Conservation (phyloP, 2,888 invertebrate genomes). For the Ernsta delagoae region DNA sequence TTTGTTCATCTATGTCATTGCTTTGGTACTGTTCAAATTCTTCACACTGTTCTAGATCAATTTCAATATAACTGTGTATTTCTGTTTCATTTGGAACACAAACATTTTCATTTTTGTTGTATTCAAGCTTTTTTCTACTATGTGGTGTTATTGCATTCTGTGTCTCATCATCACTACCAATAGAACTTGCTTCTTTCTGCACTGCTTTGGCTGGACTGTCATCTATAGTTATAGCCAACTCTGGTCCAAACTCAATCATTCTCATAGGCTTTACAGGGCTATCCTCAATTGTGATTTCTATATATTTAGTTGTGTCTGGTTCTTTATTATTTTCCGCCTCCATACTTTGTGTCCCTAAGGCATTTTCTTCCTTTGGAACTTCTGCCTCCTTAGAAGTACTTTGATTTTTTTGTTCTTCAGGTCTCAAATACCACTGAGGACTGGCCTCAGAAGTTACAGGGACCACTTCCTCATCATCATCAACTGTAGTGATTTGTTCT, state of each 20-base stretch:
- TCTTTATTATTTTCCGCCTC: slow-evolving; percentile 68
- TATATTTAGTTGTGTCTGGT: slow-evolving; percentile 55
- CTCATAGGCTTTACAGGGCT: slow-evolving; percentile 67
- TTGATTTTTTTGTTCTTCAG: slow-evolving; percentile 59
- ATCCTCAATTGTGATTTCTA: slow-evolving; percentile 78
- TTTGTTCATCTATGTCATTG: slow-evolving; percentile 1
- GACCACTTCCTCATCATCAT: slow-evolving; percentile 62
- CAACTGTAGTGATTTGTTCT: slow-evolving; percentile 55
- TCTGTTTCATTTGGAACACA: slow-evolving; percentile 8
- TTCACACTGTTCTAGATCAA: slow-evolving; percentile 58
- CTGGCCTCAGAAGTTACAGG: slow-evolving; percentile 46
- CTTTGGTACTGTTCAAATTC: slow-evolving; percentile 19
- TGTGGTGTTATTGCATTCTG: slow-evolving; percentile 48
- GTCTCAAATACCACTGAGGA: slow-evolving; percentile 74
- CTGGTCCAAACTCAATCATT: slow-evolving; percentile 54
- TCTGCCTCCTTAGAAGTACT: slow-evolving; percentile 20
- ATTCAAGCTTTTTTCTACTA: slow-evolving; percentile 73
- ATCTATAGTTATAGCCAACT: slow-evolving; percentile 70
- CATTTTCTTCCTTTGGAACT: background rate
- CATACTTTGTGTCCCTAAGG: slow-evolving; percentile 4
- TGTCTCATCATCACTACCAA: slow-evolving; percentile 52
- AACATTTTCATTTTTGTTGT: slow-evolving; percentile 51
- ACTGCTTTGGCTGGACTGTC: slow-evolving; percentile 69
- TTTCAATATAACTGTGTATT: slow-evolving; percentile 43
- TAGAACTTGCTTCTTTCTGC: slow-evolving; percentile 43